Conservation (phyloP, 2,797 vertebrate species). For the Neosalanx taihuensis region DNA sequence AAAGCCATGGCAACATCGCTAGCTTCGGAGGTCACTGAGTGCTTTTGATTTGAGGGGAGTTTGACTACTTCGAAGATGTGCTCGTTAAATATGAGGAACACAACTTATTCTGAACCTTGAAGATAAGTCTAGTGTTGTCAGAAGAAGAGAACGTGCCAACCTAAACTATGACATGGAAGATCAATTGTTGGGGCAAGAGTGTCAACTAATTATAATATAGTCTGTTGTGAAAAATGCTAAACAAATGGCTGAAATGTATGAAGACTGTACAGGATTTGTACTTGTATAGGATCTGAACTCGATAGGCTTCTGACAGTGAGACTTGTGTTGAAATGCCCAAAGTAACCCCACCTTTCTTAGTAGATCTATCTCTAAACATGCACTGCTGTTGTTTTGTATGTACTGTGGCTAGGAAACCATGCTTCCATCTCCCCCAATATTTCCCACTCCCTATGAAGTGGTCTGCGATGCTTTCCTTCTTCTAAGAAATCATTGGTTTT, state of each 20-base stretch:
- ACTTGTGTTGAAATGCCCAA: too few species aligned
- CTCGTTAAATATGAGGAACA: constrained; percentile 12
- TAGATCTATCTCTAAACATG: too few species aligned
- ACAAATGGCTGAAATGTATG: too few species aligned
- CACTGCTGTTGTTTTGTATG: too few species aligned
- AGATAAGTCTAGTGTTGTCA: not conserved
- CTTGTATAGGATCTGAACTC: too few species aligned
- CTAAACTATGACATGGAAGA: not conserved
- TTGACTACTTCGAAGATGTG: constrained; percentile 42
- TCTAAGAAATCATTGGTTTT: not conserved
- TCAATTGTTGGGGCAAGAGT: not conserved
- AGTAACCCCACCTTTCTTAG: too few species aligned
- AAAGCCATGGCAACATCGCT: too few species aligned
- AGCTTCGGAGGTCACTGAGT: not conserved
- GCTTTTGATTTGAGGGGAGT: not conserved
- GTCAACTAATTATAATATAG: not conserved
- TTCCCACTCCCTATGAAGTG: not conserved
- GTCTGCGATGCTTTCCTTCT: not conserved
- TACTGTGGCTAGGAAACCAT: too few species aligned
- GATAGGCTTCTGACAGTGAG: too few species aligned
- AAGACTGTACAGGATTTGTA: too few species aligned
- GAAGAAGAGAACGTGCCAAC: constrained; percentile 6
- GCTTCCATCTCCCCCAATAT: not conserved
- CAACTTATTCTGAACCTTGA: not conserved
- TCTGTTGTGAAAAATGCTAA: too few species aligned